A percentile compares a stretch with the other conserved stretches of the same genome.
phyloP scores from a whole-genome alignment of 2,888 invertebrate species.

The Lochmaea crataegi region DNA sequence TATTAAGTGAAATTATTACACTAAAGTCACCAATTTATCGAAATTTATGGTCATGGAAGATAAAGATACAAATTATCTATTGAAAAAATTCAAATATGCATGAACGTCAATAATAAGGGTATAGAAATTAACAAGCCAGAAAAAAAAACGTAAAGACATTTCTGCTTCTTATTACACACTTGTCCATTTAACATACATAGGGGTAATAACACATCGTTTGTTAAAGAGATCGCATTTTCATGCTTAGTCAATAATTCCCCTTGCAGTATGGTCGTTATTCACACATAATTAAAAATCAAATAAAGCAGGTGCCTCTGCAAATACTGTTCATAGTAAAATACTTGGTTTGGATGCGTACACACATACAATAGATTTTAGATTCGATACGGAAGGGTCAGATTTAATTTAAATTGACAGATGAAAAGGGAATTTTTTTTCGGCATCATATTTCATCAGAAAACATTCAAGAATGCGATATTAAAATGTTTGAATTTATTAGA shows the following conservation, averaged over 20 bases:
- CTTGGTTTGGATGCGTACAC: slow-evolving; percentile 11
- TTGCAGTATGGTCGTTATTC: slow-evolving; percentile 53
- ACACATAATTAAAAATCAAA: slow-evolving; percentile 60
- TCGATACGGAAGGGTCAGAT: slow-evolving; percentile 17
- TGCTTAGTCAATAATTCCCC: slow-evolving; percentile 44
- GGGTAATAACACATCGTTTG: slow-evolving; percentile 39
- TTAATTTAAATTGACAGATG: slow-evolving; percentile 21
- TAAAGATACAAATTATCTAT: background rate
- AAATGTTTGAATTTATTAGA: background rate
- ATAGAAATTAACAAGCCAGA: background rate
- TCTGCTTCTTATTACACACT: slow-evolving; percentile 35
- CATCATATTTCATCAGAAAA: background rate
- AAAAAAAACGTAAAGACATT: slow-evolving; percentile 9
- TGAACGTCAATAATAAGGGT: slow-evolving; percentile 5
- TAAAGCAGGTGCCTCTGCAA: slow-evolving; percentile 54
- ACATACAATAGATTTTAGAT: slow-evolving; percentile 17
- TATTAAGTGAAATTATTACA: too few relatives aligned
- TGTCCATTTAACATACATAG: slow-evolving; percentile 33
- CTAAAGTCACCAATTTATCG: too few relatives aligned
- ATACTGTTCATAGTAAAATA: slow-evolving; percentile 24
- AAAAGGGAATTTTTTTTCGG: background rate
- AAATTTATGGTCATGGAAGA: too few relatives aligned
- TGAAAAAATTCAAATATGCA: background rate
- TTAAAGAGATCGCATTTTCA: slow-evolving; percentile 48
- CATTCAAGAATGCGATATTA: background rate